Conservation (phyloP, 1,140 invertebrate species). For the Steinernema khuongi region DNA sequence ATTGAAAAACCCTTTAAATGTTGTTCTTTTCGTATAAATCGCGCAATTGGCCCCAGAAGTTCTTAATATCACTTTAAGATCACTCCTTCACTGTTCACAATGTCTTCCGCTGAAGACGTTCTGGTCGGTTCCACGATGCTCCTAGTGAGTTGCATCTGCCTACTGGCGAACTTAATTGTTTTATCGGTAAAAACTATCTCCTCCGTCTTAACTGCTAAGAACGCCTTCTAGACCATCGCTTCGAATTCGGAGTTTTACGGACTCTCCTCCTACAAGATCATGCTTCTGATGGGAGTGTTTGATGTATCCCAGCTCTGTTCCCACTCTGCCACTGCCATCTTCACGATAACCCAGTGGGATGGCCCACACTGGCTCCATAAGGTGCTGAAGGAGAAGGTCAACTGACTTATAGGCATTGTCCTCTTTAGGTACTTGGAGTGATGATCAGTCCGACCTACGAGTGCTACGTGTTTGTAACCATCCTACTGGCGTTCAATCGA, state of each 20-base stretch:
- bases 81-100: no score
- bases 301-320: not conserved
- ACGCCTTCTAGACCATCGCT: not conserved
- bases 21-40: no score
- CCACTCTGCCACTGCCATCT: not conserved
- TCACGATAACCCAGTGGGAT: not conserved
- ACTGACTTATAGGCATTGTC: not conserved
- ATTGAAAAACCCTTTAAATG: no score
- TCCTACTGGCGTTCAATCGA: not conserved
- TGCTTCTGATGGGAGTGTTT: conserved; percentile 4
- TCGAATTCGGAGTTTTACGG: not conserved
- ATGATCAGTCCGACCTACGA: not conserved
- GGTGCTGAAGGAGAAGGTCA: not conserved
- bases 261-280: conserved; percentile 3
- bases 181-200: not conserved
- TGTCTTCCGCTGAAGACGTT: not conserved
- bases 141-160: not conserved
- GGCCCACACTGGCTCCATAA: not conserved
- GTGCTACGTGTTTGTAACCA: not conserved
- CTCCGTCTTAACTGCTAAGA: not conserved
- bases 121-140: not conserved
- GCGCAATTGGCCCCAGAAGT: no score
- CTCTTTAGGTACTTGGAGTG: not conserved
- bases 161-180: not conserved
- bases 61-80: no score